Percentiles rank a stretch among this genome's conserved stretches.
These are phyloP conservation scores for Lanius ludovicianus DNA, from an alignment of 2,113 vertebrate genomes.

Conservation along the genomic window DNA sequence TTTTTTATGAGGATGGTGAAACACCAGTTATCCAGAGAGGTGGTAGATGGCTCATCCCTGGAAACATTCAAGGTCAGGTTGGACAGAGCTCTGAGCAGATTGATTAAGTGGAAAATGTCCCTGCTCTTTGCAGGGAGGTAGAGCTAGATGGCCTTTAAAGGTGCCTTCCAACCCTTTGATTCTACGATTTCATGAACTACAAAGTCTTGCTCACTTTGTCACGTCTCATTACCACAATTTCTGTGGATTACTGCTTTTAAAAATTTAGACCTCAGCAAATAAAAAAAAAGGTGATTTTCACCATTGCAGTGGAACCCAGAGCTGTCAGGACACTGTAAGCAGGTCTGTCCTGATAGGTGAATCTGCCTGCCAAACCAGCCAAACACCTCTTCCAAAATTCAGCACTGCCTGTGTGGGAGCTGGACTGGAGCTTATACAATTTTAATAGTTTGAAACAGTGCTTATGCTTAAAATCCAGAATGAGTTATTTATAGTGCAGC, in stretches of 20 bases:
- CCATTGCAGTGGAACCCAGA: not conserved
- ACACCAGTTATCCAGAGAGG: not conserved
- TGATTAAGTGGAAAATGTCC: not conserved
- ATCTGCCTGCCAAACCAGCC: not conserved
- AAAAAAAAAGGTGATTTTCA: not conserved
- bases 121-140: not conserved
- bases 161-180: not conserved
- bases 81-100: not conserved
- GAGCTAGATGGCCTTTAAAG: not conserved
- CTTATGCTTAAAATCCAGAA: not conserved
- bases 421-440: not conserved
- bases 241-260: not conserved
- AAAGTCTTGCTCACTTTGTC: not conserved
- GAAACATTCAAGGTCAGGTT: not conserved
- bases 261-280: not conserved
- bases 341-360: not conserved
- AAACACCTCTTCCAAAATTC: not conserved
- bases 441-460: conserved; percentile 3
- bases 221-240: not conserved
- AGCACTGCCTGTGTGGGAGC: not conserved
- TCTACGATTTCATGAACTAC: not conserved
- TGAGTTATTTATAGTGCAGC: not conserved
- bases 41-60: not conserved
- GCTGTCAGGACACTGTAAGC: not conserved
- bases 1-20: not conserved